A percentile compares a stretch with the other conserved stretches of the same genome.
These are phyloP conservation scores for Troides aeacus DNA, from an alignment of 2,888 invertebrate genomes.

Conservation along the genomic window DNA sequence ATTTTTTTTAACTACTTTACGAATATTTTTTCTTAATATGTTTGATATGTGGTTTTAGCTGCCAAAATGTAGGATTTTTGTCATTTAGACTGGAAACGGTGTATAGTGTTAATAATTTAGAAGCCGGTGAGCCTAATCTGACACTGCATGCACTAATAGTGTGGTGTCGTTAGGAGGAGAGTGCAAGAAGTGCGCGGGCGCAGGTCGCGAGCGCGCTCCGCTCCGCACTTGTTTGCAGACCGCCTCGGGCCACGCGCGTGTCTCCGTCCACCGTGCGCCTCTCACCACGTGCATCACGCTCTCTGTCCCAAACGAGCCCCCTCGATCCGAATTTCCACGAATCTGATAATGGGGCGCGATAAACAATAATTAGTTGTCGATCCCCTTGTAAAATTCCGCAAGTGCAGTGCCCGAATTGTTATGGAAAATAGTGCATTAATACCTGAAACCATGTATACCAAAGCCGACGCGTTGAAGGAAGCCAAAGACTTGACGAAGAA, in stretches of 20 bases:
- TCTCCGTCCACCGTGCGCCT: constrained; percentile 36
- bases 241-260: constrained; percentile 54
- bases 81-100: too few species aligned
- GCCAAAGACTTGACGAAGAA: constrained; percentile 69
- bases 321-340: constrained; percentile 50
- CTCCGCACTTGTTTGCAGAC: constrained; percentile 50
- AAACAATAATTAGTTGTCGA: constrained; percentile 49
- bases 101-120: too few species aligned
- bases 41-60: too few species aligned
- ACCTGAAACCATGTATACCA: constrained; percentile 64
- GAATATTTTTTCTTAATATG: too few species aligned
- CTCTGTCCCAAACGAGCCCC: constrained; percentile 38
- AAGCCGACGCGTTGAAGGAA: constrained; percentile 59
- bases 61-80: too few species aligned
- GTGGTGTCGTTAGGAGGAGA: constrained; percentile 13
- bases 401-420: constrained; percentile 57
- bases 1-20: too few species aligned
- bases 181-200: constrained; percentile 40
- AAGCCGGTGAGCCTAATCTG: background rate
- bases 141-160: constrained; percentile 8
- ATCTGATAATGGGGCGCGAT: constrained; percentile 61
- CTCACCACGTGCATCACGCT: constrained; percentile 46
- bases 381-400: constrained; percentile 44
- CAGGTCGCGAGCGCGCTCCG: constrained; percentile 34
- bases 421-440: constrained; percentile 71